Evolutionary conservation across 2,888 invertebrate genomes (phyloP), one percentile per base, ranked within the genome.

Genomic region (Tetragnatha montana): DNA sequence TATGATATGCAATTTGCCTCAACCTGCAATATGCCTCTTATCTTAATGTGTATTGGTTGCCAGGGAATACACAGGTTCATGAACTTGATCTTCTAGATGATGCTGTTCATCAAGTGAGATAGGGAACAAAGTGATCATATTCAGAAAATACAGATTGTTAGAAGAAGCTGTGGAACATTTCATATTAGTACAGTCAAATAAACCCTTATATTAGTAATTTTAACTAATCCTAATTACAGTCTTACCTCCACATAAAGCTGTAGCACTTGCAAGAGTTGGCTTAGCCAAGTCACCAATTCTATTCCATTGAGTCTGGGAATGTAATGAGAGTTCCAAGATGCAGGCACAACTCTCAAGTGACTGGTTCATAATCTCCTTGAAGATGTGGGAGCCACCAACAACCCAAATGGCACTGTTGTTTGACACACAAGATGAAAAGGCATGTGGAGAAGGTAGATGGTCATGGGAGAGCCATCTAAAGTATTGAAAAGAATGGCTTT

Each of bases 241-340:
- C 21, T 71, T 71, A 35, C 35, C 49, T 71, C 88, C 88, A 35
- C 60, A 74, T n/a, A 83, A 60, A 14, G 21, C 49, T 14, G 79
- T 74, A 12, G 83, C 71, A 21, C 21, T 69, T 0, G 83, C 83
- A 50, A 83, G 88, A 8, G 79, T 69, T n/a, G 83, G 79, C 10
- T 21, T 19, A 3, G 50, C 47, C 47, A 88, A 70, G 47, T 70
- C 49, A 0, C 73, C 47, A 19, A 51, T 69, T 14, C 17, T 21
- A 60, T 83, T 68, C 88, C 88, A 88, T 14, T 17, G 49, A 12
- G 8, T 35, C 21, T 49, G 14, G n/a, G 21, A 19, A 8, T 51
- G 51, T 7, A 88, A 74, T 3, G 60, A n/a, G n/a, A 88, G 68
- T 1, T 49, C 49, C 73, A 78, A 88, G 12, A 88, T 79, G 35